Conservation (phyloP, 2,113 vertebrate genomes). For the Caloenas nicobarica region DNA sequence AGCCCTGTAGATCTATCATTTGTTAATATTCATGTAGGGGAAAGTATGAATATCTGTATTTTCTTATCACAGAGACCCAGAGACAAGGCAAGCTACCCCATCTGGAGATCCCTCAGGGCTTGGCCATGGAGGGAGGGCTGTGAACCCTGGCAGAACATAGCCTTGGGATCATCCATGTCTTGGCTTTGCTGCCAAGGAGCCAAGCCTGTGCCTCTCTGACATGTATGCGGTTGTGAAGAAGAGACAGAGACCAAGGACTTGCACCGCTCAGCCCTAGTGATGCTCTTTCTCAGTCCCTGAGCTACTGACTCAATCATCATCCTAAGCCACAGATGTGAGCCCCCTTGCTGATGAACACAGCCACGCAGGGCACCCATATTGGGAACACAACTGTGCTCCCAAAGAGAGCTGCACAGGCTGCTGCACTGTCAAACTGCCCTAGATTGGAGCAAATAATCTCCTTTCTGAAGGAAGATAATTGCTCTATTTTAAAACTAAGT, state of each 20-base stretch:
- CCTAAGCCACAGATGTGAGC: neutral
- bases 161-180: too few species aligned
- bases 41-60: neutral
- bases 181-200: neutral
- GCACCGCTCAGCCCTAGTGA: neutral
- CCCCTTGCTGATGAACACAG: neutral
- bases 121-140: neutral
- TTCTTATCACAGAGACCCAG: neutral
- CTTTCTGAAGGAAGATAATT: constrained; percentile 7
- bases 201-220: neutral
- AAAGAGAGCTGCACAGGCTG: neutral
- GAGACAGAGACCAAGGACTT: neutral
- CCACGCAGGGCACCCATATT: neutral
- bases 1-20: neutral
- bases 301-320: neutral
- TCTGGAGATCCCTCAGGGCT: neutral
- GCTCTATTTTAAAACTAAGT: constrained; percentile 54
- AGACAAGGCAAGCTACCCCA: neutral
- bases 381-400: neutral
- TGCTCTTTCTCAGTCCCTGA: neutral
- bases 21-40: neutral
- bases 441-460: neutral
- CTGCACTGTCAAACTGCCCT: neutral
- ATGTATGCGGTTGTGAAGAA: fast-evolving
- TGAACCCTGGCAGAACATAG: neutral